Evolutionary conservation across 1,140 invertebrate species (phyloP), one percentile per base, ranked within the genome.

Genomic region (Acromyrmex heyeri): DNA sequence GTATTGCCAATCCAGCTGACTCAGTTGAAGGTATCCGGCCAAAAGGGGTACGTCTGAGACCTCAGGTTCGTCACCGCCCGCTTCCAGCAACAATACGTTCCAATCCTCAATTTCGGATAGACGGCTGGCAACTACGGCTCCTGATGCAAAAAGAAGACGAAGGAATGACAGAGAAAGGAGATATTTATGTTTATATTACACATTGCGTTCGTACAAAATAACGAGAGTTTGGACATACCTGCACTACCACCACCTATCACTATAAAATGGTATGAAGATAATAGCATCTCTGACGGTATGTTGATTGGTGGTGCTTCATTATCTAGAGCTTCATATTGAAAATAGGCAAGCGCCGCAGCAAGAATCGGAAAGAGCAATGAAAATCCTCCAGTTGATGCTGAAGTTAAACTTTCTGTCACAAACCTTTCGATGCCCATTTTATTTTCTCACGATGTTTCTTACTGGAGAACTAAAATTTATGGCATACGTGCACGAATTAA

Each of bases 231-330:
- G 12, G 27, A 48, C 44, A 30, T 57, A 97, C 98, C 99, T 90
- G 99, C 98, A 0, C 99, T 99, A 12, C 99, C 99, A 1, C 97
- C 98, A 0, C 99, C 99, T n/a, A 99, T 97, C 82, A 98, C 95
- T 79, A 99, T 98, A 88, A 98, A 98, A 94, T 98, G 98, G 88
- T 98, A 98, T 27, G 97, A 96, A 1, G 96, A 96, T n/a, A 97
- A 89, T 21, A 98, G 93, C 6, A 96, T 91, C 30, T 97, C 96
- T 1, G 97, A 96, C 0, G 96, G 95, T 3, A 97, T 94, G 83
- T 98, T 96, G 1, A 97, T 97, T 0, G 97, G 96, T 70, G 97
- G 95, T 0, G 97, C 97, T 91, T 98, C 97, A 0, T 97, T 97
- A 92, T 98, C 98, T 82, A 97, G 94, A 83, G 97, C 96, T 88